These are phyloP conservation scores for Eupithecia exiguata DNA, from an alignment of 2,888 invertebrate genomes.

Conservation along the genomic window DNA sequence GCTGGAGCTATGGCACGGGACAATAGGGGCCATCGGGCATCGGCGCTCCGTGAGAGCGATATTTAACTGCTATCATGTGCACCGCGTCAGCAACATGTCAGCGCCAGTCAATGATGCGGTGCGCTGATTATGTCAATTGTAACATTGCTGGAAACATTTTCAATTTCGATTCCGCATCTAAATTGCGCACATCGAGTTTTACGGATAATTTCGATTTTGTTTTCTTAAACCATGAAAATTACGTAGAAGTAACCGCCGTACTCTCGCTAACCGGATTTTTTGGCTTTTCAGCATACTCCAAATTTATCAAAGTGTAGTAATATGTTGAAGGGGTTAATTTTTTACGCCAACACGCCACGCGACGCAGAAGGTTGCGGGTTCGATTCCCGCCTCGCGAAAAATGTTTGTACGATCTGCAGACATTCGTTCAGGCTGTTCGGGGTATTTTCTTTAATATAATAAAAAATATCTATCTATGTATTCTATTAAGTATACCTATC, in stretches of 20 bases:
- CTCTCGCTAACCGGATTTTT: not conserved
- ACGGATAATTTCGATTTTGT: not conserved
- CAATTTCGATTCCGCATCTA: not conserved
- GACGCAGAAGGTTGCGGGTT: no score
- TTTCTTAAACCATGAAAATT: not conserved
- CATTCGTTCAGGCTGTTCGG: no score
- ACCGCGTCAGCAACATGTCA: not conserved
- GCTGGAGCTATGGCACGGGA: not conserved
- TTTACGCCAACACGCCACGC: no score
- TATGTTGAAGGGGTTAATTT: no score
- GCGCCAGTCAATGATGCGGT: not conserved
- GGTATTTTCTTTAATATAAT: no score
- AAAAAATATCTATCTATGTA: no score
- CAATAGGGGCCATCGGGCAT: conserved; percentile 11
- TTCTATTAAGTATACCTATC: no score
- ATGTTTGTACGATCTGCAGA: no score
- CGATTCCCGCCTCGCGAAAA: no score
- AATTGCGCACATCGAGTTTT: not conserved
- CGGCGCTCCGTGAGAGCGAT: conserved; percentile 17
- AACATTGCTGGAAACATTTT: not conserved
- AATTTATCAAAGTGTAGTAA: not conserved
- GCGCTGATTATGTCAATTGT: not conserved
- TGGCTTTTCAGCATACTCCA: not conserved
- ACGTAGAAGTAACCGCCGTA: no score
- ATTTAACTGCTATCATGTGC: conserved; percentile 15